phyloP scores from a whole-genome alignment of 1,140 invertebrate genomes.

The Caenorhabditis inopinata region DNA sequence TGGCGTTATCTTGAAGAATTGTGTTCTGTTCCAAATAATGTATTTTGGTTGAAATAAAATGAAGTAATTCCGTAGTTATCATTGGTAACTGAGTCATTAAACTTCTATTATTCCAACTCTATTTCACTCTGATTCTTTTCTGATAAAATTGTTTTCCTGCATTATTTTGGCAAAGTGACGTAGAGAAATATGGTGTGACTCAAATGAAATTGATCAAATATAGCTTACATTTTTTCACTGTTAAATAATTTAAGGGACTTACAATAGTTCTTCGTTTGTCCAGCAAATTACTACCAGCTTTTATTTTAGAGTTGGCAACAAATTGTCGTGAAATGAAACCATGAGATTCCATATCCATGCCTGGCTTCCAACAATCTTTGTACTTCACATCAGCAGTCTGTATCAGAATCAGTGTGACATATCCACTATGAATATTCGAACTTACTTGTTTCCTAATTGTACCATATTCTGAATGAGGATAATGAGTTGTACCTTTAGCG shows the following conservation, averaged over 20 bases:
- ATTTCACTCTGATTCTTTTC: not conserved
- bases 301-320: conserved; percentile 23
- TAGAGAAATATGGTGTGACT: not conserved
- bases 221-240: not conserved
- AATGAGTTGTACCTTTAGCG: conserved; percentile 18
- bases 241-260: not conserved
- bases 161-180: not conserved
- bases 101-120: not conserved
- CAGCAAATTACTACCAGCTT: conserved; percentile 39
- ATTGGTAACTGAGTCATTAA: conserved; percentile 31
- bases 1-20: not conserved
- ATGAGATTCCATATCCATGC: conserved; percentile 35
- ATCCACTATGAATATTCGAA: not conserved
- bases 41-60: no score
- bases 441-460: conserved; percentile 40
- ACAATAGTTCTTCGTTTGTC: conserved; percentile 39
- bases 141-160: not conserved
- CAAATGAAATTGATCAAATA: no score
- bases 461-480: conserved; percentile 27
- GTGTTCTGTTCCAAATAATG: no score
- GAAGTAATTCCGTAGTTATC: no score
- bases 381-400: conserved; percentile 33
- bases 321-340: conserved; percentile 42
- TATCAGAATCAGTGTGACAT: not conserved
- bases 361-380: conserved; percentile 37